Base-by-base conservation (phyloP, 2,888 invertebrate species). In the Limenitis arthemis region DNA sequence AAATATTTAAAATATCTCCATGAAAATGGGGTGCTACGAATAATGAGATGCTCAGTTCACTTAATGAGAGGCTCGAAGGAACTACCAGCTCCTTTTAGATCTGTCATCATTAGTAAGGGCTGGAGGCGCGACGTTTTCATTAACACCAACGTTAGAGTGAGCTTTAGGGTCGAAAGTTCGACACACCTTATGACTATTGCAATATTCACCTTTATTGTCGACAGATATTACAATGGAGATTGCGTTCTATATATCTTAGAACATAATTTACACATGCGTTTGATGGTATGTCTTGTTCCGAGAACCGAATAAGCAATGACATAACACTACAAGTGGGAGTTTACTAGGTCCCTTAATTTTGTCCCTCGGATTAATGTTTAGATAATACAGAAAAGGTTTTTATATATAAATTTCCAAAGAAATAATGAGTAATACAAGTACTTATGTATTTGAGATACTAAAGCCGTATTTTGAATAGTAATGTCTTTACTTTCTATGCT, bases 41-140 rank as follows among this genome's bases (percentile, higher is more conserved):
- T 75, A 79, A 78, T 72, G 69, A 71, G 69, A 65, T 74, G 74
- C 69, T 72, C 73, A 67, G 71, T 73, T 76, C 70, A 74, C 73
- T 79, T 82, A 83, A 83, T 79, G 83, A 81, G 78, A 54, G 44
- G 54, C 49, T 67, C 67, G 69, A 68, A 72, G 67, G 67, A 69
- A 56, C 55, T 72, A 71, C 68, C 66, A 67, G 71, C 69, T 75
- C 77, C 77, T 79, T 80, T 81, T 77, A 71, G 74, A 79, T 79
- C 76, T 75, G 79, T 79, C 79, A 78, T 85, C 83, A 83, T 84
- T 83, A 84, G 77, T 64, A 75, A 68, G 62, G 64, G 76, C 80
- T 80, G 64, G 70, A 64, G 77, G 81, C 78, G 69, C 61, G 63
- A 69, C 66, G 76, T 75, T 80, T 81, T 82, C 83, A 83, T 81